Percentiles rank a stretch among this genome's conserved stretches.
phyloP scores from a whole-genome alignment of 2,888 invertebrate species.

The Molanna angustata region DNA sequence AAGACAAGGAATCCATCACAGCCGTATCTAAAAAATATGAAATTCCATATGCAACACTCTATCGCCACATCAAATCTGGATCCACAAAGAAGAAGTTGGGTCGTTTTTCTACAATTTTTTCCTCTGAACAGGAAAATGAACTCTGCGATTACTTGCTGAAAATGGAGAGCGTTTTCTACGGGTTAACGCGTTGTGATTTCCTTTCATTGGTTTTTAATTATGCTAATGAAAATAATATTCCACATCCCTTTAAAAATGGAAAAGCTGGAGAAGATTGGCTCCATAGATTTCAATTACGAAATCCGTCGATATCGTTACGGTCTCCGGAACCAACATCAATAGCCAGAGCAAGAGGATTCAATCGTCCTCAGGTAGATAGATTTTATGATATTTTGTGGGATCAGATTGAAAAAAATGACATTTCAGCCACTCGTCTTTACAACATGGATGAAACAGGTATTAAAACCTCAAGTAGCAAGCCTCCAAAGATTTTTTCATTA shows the following conservation, averaged over 20 bases:
- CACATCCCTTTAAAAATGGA: neutral
- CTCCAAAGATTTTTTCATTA: neutral
- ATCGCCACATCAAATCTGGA: slow-evolving; percentile 7
- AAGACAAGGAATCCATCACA: slow-evolving; percentile 7
- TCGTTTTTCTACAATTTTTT: slow-evolving; percentile 7
- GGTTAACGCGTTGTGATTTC: too few relatives aligned
- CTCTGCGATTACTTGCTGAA: slow-evolving; percentile 7
- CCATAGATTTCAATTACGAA: neutral
- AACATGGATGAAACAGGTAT: too few relatives aligned
- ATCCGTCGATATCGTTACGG: neutral
- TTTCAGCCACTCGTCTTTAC: neutral
- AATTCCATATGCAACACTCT: slow-evolving; percentile 6
- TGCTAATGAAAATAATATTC: neutral
- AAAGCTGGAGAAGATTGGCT: neutral
- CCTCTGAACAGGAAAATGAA: slow-evolving; percentile 6
- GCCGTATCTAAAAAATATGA: slow-evolving; percentile 5
- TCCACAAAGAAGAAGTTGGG: slow-evolving; percentile 6
- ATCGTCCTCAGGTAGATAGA: neutral
- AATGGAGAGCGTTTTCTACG: slow-evolving; percentile 4
- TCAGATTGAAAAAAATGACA: neutral
- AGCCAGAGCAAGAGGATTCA: neutral
- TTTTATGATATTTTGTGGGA: neutral
- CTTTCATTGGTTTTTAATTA: neutral
- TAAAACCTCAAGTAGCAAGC: too few relatives aligned
- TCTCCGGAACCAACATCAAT: neutral